Conservation (phyloP, 2,113 vertebrate genomes). For the Thamnophis sirtalis region DNA sequence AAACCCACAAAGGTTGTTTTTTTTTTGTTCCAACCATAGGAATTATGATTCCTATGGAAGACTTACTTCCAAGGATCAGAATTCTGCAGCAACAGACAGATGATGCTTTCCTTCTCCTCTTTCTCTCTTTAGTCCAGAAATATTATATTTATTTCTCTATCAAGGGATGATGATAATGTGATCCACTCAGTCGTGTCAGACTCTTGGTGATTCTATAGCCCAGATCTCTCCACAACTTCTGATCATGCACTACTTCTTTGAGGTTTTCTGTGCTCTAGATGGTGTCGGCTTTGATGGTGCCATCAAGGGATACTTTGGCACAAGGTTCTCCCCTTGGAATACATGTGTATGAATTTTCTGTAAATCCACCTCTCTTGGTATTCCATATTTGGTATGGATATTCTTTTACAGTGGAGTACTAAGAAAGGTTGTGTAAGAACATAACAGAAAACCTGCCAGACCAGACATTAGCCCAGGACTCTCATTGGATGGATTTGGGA, state of each 20-base stretch:
- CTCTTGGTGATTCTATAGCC: neutral
- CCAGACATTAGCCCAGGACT: neutral
- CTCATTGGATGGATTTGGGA: neutral
- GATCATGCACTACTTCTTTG: neutral
- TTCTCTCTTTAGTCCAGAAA: neutral
- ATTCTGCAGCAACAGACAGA: neutral
- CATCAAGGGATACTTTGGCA: neutral
- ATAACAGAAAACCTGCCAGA: neutral
- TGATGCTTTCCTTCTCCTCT: neutral
- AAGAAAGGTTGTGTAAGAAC: neutral
- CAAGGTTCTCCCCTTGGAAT: neutral
- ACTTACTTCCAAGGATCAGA: neutral
- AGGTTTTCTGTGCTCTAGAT: neutral
- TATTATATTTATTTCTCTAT: neutral
- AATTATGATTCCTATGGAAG: neutral
- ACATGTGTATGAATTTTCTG: neutral
- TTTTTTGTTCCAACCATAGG: neutral
- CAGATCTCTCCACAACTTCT: neutral
- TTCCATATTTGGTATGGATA: neutral
- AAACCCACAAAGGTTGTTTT: neutral
- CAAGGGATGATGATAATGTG: neutral
- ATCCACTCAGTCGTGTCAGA: neutral
- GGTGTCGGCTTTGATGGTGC: neutral
- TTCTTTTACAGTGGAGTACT: neutral
- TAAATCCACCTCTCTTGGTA: neutral